These are phyloP conservation scores for Meda fulgida DNA, from an alignment of 2,797 vertebrate genomes.

Conservation along the genomic window DNA sequence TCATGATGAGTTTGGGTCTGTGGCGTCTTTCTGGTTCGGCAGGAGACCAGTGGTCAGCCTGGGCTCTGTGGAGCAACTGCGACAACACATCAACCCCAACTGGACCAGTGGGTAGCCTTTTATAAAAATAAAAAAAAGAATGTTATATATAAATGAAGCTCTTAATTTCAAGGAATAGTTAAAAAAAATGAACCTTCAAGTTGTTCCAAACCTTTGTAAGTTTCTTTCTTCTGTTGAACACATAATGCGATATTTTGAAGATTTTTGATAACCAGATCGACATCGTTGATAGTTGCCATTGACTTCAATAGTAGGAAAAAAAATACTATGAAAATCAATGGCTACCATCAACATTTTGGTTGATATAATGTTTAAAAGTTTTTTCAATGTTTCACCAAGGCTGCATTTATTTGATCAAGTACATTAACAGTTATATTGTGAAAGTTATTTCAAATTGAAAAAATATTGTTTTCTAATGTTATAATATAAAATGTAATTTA, in stretches of 20 bases:
- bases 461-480: not conserved
- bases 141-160: not conserved
- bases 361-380: not conserved
- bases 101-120: conserved; percentile 81
- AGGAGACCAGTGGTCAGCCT: conserved; percentile 91
- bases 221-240: too few relatives aligned
- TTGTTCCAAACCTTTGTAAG: too few relatives aligned
- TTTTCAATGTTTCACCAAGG: not conserved
- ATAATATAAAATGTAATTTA: not conserved
- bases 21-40: conserved; percentile 97
- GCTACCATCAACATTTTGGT: too few relatives aligned
- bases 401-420: not conserved
- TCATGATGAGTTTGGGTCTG: conserved; percentile 88
- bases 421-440: not conserved
- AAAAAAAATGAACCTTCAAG: too few relatives aligned
- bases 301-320: too few relatives aligned
- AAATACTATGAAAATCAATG: too few relatives aligned
- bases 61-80: conserved; percentile 84
- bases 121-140: not conserved
- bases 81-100: conserved; percentile 93
- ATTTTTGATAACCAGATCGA: too few relatives aligned
- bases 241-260: too few relatives aligned
- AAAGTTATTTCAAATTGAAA: not conserved
- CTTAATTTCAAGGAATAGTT: not conserved
- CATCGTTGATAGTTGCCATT: too few relatives aligned